phyloP scores from a whole-genome alignment of 64 coral and sea anemone species.

The Actinia tenebrosa region DNA sequence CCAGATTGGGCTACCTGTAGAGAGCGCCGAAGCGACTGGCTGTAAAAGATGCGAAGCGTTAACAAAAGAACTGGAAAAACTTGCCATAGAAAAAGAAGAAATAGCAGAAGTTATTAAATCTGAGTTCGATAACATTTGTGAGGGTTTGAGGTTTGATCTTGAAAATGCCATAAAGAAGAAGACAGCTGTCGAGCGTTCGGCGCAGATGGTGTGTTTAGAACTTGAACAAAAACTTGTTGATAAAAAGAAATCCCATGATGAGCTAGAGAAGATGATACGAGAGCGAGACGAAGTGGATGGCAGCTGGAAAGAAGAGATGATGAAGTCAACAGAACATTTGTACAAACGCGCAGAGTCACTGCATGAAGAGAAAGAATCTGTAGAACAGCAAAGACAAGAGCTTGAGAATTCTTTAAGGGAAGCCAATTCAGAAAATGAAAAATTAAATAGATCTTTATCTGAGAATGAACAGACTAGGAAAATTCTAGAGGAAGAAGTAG shows the following conservation, averaged over 20 bases:
- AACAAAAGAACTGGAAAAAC: neutral
- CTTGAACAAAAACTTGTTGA: constrained; percentile 46
- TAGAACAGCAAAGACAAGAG: neutral
- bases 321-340: constrained; percentile 12
- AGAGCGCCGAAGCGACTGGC: neutral
- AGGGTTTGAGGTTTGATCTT: constrained; percentile 45
- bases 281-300: constrained; percentile 29
- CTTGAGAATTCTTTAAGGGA: constrained; percentile 23
- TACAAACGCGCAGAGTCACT: constrained; percentile 5
- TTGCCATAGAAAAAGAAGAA: constrained; percentile 37
- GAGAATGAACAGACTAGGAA: constrained; percentile 16
- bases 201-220: constrained; percentile 33
- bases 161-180: constrained; percentile 35
- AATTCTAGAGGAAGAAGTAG: constrained; percentile 29
- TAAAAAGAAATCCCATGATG: constrained; percentile 39
- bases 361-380: constrained; percentile 14
- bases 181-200: constrained; percentile 28
- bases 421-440: constrained; percentile 25
- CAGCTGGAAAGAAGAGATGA: constrained; percentile 21
- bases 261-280: constrained; percentile 7
- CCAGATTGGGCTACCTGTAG: neutral
- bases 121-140: constrained; percentile 62
- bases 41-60: neutral
- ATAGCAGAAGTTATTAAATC: constrained; percentile 33
- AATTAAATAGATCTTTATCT: neutral